Evolutionary conservation across 2,888 invertebrate genomes (phyloP), one percentile per base, ranked within the genome.

Genomic region (Epirrita christyi): DNA sequence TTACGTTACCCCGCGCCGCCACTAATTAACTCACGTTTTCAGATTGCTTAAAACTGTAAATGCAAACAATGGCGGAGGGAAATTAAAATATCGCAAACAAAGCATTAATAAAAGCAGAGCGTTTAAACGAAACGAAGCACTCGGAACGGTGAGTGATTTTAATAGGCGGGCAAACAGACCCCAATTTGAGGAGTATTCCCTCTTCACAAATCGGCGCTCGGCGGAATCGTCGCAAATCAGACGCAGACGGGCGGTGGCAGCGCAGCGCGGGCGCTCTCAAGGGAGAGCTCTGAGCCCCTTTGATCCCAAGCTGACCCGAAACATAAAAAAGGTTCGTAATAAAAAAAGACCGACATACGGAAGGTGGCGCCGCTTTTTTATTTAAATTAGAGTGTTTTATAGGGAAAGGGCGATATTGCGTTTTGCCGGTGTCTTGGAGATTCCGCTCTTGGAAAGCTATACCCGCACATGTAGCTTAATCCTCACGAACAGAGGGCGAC

Each of bases 371-470:
- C 88, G 89, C 89, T 91, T 92, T 92, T 92, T 91, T 92, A 91
- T 92, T 92, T 92, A 92, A 92, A 92, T 91, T 92, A 89, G 91
- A 92, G 90, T 90, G 89, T 91, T 92, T 91, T 92, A 91, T 92
- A 86, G 89, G 86, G 87, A 88, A 85, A 83, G 86, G 83, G 86
- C 87, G 88, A 90, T 92, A 92, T 91, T 91, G 86, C 88, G 89
- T 89, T 90, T 85, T 86, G 84, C 86, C 87, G 85, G 85, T 87
- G 85, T 85, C 88, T 87, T 81, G 76, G 79, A 86, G 80, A 80
- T 80, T 81, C 76, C 82, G 81, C 80, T 82, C 78, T 83, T 83
- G 72, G 82, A 81, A 80, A 83, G 83, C 83, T 84, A 83, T 83
- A 83, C 67, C 64, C 66, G 63, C 66, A 71, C 78, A 78, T 80